These are phyloP conservation scores for Tupaia tana DNA, from an alignment of 2,113 vertebrate species.

Conservation along the genomic window DNA sequence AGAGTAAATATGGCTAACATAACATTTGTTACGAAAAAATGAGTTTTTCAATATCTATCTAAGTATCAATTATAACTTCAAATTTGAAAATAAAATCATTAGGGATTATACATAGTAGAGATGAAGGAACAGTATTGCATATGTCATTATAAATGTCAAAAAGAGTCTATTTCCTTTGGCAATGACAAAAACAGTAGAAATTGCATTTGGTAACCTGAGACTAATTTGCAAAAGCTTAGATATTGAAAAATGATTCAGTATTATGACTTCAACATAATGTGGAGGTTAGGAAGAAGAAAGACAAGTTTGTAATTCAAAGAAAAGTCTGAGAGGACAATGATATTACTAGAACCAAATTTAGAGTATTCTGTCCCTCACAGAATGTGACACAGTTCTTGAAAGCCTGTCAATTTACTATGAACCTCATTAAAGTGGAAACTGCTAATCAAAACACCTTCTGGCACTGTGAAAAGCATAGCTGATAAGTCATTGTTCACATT, in stretches of 20 bases:
- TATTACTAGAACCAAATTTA: not conserved
- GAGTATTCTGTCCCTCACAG: not conserved
- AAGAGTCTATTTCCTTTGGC: not conserved
- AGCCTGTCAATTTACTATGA: not conserved
- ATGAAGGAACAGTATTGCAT: not conserved
- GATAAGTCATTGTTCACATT: not conserved
- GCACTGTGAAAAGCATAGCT: not conserved
- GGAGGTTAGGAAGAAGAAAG: not conserved
- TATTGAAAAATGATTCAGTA: not conserved
- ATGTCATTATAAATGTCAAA: not conserved
- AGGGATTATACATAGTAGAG: not conserved
- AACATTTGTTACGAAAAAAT: conserved; percentile 3
- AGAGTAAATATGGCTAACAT: not conserved
- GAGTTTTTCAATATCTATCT: not conserved
- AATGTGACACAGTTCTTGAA: not conserved
- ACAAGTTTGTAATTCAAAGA: not conserved
- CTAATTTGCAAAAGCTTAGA: not conserved
- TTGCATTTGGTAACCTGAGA: not conserved
- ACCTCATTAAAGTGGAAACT: not conserved
- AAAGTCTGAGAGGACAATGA: not conserved
- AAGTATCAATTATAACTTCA: not conserved
- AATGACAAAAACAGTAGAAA: not conserved
- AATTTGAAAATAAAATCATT: conserved; percentile 37
- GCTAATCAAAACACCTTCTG: not conserved
- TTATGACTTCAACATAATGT: not conserved